phyloP scores from a whole-genome alignment of 2,797 vertebrate genomes.

The Xiphophorus birchmanni region DNA sequence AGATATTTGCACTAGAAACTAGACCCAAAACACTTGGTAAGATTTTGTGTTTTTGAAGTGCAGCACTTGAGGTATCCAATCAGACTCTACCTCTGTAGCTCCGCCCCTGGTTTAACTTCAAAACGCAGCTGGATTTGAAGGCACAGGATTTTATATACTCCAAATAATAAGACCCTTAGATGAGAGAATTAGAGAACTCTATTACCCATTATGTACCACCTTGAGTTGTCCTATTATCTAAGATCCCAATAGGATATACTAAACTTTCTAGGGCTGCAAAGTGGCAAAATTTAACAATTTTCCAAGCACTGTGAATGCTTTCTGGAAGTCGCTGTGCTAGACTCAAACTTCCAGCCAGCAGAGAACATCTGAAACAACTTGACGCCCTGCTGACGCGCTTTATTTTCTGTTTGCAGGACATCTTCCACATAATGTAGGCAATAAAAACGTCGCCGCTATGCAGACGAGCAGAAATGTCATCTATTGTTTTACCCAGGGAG shows the following conservation, averaged over 20 bases:
- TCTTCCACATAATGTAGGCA: conserved; percentile 18
- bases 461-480: conserved; percentile 5
- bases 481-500: conserved; percentile 12
- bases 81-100: neutral
- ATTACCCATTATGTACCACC: neutral
- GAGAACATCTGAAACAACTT: conserved; percentile 28
- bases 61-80: neutral
- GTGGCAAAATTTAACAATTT: neutral
- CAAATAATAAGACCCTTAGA: neutral
- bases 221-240: neutral
- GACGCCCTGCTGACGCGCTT: conserved; percentile 13
- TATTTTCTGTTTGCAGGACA: conserved; percentile 40
- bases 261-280: neutral
- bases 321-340: neutral
- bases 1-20: no score
- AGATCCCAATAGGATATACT: neutral
- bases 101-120: neutral
- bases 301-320: neutral
- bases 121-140: neutral
- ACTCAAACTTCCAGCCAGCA: conserved; percentile 22
- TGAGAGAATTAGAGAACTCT: no score
- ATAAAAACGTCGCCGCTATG: conserved; percentile 20
- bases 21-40: no score
- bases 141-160: neutral
- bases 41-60: no score